Evolutionary conservation across 2,797 vertebrate genomes (phyloP), one percentile per base, ranked within the genome.

Genomic region (Pempheris klunzingeri): DNA sequence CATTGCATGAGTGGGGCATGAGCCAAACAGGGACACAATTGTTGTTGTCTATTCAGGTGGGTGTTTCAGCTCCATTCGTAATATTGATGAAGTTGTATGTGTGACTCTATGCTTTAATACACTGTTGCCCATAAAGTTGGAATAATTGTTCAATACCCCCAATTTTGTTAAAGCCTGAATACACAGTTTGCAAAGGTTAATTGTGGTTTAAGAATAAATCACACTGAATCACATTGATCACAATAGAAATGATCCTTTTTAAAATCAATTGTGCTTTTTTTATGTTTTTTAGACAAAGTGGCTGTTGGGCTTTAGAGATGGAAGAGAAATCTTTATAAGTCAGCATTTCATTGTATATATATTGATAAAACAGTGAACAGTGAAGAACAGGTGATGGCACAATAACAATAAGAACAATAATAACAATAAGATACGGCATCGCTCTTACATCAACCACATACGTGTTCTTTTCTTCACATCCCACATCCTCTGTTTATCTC

Each of bases 11-110:
- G 30, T 1, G 13, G 32, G 11, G 6, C 24, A 28, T 17, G 22
- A 57, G 43, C 18, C 18, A 55, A 34, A 49, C 38, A 36, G 50
- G 26, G 43, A 41, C 32, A 67, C 52, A 41, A 50, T 43, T 49
- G n/a, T n/a, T n/a, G n/a, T n/a, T n/a, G 36, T 61, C 47, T 32
- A 11, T 28, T 71, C 60, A 61, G 34, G 71, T 7, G n/a, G 22
- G n/a, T 78, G 52, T 75, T 61, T 83, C 70, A 75, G 59, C 58
- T 70, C 18, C 50, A 28, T 52, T 22, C 17, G 12, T 26, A 59
- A 60, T 44, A 36, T 17, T 26, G 10, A 58, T 1, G 18, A 18
- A 49, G 28, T 34, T 20, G 5, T 14, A 30, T 2, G 1, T 50
- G 52, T 57, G 38, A 39, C 50, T 22, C 24, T 5, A 28, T 22